These are phyloP conservation scores for Euplexia lucipara DNA, from an alignment of 2,888 invertebrate genomes.

Conservation along the genomic window DNA sequence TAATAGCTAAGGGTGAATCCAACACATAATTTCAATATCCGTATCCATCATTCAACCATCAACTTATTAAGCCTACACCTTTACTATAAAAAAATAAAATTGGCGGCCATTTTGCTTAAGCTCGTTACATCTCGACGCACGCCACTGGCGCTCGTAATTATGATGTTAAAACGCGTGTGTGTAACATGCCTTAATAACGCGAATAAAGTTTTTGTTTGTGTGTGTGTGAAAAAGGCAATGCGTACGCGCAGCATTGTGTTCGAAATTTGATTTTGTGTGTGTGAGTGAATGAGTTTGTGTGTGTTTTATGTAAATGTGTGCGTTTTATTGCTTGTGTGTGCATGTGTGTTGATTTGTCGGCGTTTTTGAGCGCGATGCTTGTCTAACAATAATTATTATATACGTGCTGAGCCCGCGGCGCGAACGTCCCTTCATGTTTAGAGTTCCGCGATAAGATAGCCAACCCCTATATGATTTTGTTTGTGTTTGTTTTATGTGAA, in stretches of 20 bases:
- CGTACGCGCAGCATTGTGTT: slow-evolving; percentile 63
- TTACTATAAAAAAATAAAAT: slow-evolving; percentile 80
- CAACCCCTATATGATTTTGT: slow-evolving; percentile 64
- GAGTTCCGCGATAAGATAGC: slow-evolving; percentile 65
- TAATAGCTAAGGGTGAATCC: slow-evolving; percentile 62
- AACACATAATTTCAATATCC: slow-evolving; percentile 69
- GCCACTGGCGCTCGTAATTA: slow-evolving; percentile 89
- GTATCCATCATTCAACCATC: slow-evolving; percentile 73
- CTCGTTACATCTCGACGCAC: slow-evolving; percentile 90
- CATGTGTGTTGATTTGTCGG: slow-evolving; percentile 81
- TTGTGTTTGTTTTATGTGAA: slow-evolving; percentile 52
- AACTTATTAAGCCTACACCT: slow-evolving; percentile 82
- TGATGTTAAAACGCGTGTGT: slow-evolving; percentile 78
- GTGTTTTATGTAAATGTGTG: slow-evolving; percentile 40
- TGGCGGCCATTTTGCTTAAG: slow-evolving; percentile 90
- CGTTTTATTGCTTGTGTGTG: slow-evolving; percentile 56
- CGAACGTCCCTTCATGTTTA: slow-evolving; percentile 65
- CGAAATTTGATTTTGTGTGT: slow-evolving; percentile 26
- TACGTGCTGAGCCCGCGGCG: slow-evolving; percentile 86
- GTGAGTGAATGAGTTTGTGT: slow-evolving; percentile 24
- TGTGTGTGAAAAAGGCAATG: slow-evolving; percentile 65
- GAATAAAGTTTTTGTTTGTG: slow-evolving; percentile 74
- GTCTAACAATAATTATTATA: slow-evolving; percentile 90
- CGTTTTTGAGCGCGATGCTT: slow-evolving; percentile 86
- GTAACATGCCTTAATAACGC: slow-evolving; percentile 72